Base-by-base conservation (phyloP, 2,797 vertebrate genomes). In the Pyrocephalus nanus region DNA sequence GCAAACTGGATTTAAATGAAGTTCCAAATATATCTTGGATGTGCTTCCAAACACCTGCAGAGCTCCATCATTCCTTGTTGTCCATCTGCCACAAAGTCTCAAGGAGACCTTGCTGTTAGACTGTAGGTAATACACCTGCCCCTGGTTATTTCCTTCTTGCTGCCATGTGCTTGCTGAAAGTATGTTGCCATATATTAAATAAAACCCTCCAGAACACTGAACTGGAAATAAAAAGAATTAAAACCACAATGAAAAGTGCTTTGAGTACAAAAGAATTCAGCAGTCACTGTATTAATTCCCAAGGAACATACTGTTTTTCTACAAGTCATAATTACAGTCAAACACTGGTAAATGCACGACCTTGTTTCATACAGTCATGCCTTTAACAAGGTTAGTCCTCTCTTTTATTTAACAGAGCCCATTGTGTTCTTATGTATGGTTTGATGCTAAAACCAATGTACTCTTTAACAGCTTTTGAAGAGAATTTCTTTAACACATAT, bases 321-420 rank as follows among this genome's bases (percentile, higher is more conserved):
- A 14, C 40, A 67, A 70, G 62, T 79, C 30, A 5, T 75, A 71
- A 75, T 81, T 93, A 36, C 43, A 61, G 55, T 71, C 57, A 61
- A 91, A 61, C n/a, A 36, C 45, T 53, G 22, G 65, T 84, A 93
- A 90, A 82, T 74, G 34, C 18, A 45, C 6, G 65, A 51, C 27
- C 50, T 82, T n/a, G 15, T 90, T 87, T 91, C 54, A 66, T 27
- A 42, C 5, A 55, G 38, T 69, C 32, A 34, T 77, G 47, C 9
- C 25, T 94, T 87, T 88, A 79, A 95, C 42, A 64, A 92, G 34
- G 36, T 91, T 90, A 78, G 90, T 92, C 34, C 53, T 79, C 74
- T 81, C 58, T 34, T 51, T 54, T 89, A 76, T 89, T 95, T 90
- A 91, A 89, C 55, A 83, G 48, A 77, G n/a, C 21, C 45, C n/a